These are phyloP conservation scores for Eudasyphora cyanicolor DNA, from an alignment of 2,888 invertebrate species.

Conservation along the genomic window DNA sequence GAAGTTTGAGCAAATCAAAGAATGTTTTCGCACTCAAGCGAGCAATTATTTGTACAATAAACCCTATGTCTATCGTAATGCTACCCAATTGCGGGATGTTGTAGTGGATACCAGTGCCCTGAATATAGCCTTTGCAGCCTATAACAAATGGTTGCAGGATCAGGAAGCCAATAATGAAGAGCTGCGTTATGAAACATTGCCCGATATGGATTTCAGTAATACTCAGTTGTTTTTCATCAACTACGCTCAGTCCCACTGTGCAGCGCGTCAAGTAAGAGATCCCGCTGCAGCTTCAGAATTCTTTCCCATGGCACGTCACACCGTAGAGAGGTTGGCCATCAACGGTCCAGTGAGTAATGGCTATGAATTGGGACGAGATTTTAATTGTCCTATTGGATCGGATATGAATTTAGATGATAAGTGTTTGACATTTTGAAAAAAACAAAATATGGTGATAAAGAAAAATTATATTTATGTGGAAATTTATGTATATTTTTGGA, in stretches of 20 bases:
- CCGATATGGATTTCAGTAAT: conserved; percentile 74
- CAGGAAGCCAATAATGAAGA: conserved; percentile 58
- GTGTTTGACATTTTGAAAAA: conserved; percentile 66
- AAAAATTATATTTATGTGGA: background rate
- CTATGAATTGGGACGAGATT: conserved; percentile 75
- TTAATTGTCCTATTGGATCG: conserved; percentile 72
- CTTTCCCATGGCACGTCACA: conserved; percentile 72
- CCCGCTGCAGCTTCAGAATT: conserved; percentile 58
- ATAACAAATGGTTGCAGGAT: conserved; percentile 73
- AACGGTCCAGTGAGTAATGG: conserved; percentile 74
- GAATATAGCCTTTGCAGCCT: conserved; percentile 76
- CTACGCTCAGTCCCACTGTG: conserved; percentile 75
- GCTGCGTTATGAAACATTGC: conserved; percentile 72
- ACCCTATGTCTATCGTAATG: conserved; percentile 71
- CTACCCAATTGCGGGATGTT: conserved; percentile 70
- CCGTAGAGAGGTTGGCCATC: conserved; percentile 71
- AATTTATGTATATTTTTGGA: background rate
- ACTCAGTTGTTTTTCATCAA: conserved; percentile 77
- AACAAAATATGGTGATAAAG: too few species aligned
- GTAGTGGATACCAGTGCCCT: conserved; percentile 74
- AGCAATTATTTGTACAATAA: conserved; percentile 73
- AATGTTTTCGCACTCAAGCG: conserved; percentile 73
- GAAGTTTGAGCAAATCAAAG: conserved; percentile 32
- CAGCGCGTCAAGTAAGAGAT: conserved; percentile 54
- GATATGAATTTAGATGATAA: conserved; percentile 77